Base-by-base conservation (phyloP, 2,113 vertebrate genomes). In the Aythya baeri region DNA sequence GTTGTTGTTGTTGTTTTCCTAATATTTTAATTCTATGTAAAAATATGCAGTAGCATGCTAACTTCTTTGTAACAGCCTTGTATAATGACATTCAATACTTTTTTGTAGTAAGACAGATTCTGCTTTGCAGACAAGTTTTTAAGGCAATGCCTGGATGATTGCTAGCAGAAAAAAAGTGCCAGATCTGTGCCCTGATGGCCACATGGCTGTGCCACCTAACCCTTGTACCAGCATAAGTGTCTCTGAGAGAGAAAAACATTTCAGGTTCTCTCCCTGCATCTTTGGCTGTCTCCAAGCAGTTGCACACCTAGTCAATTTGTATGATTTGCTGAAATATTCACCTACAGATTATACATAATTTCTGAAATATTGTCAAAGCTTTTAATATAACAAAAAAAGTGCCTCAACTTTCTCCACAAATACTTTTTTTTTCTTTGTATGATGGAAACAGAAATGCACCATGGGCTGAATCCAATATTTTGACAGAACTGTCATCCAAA, bases 401-500 rank as follows among this genome's bases (percentile, higher is more conserved):
- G 21, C 88, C 54, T 86, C 43, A 68, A 83, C 86, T 93, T 94
- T 66, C 70, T 81, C 65, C 52, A 73, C 66, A 82, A 91, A 86
- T 78, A 38, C 44, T 13, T 50, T 91, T 80, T 57, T 7, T 20
- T 77, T 55, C 55, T 71, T 44, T 31, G 5, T 36, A 38, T 76
- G 88, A 66, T 81, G 54, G 88, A 70, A 94, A 46, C 58, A 94
- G 92, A 95, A 96, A 70, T 84, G 80, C 83, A 88, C 43, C 77
- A 68, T 70, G 6, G 25, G 58, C 74, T 93, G 83, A 89, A 84
- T 94, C 90, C 90, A 95, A 88, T 95, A 92, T 97, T 97, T 96
- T 97, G 94, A 94, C 57, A 91, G 92, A 93, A 54, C 92, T 91
- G 94, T 96, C 94, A 93, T 46, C 50, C 73, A 83, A 91, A 94